Percentiles rank a stretch among this genome's conserved stretches.
These are phyloP conservation scores for Dicycla oo DNA, from an alignment of 2,888 invertebrate species.

Conservation along the genomic window DNA sequence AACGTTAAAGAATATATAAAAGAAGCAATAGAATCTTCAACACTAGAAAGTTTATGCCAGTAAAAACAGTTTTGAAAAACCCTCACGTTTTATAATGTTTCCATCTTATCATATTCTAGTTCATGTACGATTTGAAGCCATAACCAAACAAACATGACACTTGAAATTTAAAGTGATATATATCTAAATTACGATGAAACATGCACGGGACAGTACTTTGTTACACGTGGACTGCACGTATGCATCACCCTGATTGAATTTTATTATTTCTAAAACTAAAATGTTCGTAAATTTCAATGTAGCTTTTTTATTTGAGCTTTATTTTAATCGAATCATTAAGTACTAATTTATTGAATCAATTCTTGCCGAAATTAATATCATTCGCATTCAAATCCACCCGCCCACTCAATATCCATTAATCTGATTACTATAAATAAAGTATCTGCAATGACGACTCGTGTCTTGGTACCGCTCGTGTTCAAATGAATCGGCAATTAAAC, in stretches of 20 bases:
- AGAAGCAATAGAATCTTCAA: slow-evolving; percentile 8
- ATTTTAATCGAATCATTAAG: slow-evolving; percentile 20
- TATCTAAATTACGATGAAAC: slow-evolving; percentile 14
- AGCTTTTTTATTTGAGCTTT: slow-evolving; percentile 21
- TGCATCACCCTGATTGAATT: background rate
- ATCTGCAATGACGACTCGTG: slow-evolving; percentile 14
- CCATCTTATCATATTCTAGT: background rate
- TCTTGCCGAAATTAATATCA: slow-evolving; percentile 41
- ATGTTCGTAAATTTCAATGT: background rate
- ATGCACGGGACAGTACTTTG: background rate
- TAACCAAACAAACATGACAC: background rate
- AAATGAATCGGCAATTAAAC: slow-evolving; percentile 48
- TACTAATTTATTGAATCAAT: slow-evolving; percentile 37
- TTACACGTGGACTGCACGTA: slow-evolving; percentile 6
- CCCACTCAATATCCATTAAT: slow-evolving; percentile 45
- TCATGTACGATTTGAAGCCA: slow-evolving; percentile 7
- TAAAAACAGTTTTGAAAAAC: slow-evolving; percentile 12
- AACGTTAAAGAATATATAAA: slow-evolving; percentile 23
- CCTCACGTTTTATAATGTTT: slow-evolving; percentile 8
- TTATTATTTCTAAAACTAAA: slow-evolving; percentile 2
- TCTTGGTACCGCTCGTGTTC: slow-evolving; percentile 30
- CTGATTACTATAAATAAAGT: slow-evolving; percentile 27
- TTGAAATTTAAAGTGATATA: slow-evolving; percentile 6
- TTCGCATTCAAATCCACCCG: slow-evolving; percentile 25
- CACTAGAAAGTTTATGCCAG: background rate